phyloP scores from a whole-genome alignment of 1,140 invertebrate species.

The Aporrectodea caliginosa region DNA sequence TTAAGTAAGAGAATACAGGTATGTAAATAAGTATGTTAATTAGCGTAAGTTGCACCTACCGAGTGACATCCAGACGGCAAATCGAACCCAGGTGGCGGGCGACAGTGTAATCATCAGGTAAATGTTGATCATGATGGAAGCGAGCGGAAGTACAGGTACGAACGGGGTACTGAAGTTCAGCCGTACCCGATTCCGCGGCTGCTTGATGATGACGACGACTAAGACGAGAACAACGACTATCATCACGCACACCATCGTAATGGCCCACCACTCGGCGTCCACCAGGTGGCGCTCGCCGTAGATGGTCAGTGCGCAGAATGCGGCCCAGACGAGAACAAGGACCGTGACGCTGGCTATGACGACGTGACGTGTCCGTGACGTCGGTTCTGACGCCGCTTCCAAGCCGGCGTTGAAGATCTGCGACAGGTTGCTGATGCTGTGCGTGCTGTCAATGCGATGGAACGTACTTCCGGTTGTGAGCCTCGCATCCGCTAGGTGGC shows the following conservation, averaged over 20 bases:
- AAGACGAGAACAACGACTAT: slow-evolving; percentile 39
- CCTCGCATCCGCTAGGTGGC: background rate
- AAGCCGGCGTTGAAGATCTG: slow-evolving; percentile 5
- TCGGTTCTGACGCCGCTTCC: background rate
- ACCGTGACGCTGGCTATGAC: background rate
- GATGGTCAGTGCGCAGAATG: slow-evolving; percentile 19
- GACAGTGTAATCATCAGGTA: slow-evolving; percentile 48
- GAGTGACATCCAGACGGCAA: slow-evolving; percentile 46
- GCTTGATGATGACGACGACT: slow-evolving; percentile 40
- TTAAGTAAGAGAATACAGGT: too few relatives aligned
- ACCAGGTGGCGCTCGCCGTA: slow-evolving; percentile 11
- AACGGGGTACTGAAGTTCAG: slow-evolving; percentile 48
- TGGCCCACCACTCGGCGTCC: background rate
- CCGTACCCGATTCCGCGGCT: slow-evolving; percentile 46
- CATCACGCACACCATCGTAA: slow-evolving; percentile 36
- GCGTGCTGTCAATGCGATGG: slow-evolving; percentile 16
- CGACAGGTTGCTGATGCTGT: slow-evolving; percentile 28
- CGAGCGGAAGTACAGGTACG: slow-evolving; percentile 48
- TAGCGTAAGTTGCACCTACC: slow-evolving; percentile 46
- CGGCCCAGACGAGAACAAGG: slow-evolving; percentile 15
- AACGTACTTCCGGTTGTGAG: slow-evolving; percentile 19
- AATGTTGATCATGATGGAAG: slow-evolving; percentile 45
- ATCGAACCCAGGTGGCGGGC: slow-evolving; percentile 48
- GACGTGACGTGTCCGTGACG: background rate
- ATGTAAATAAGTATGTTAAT: too few relatives aligned